phyloP scores from a whole-genome alignment of 2,888 invertebrate genomes.

The Hypsopygia costalis region DNA sequence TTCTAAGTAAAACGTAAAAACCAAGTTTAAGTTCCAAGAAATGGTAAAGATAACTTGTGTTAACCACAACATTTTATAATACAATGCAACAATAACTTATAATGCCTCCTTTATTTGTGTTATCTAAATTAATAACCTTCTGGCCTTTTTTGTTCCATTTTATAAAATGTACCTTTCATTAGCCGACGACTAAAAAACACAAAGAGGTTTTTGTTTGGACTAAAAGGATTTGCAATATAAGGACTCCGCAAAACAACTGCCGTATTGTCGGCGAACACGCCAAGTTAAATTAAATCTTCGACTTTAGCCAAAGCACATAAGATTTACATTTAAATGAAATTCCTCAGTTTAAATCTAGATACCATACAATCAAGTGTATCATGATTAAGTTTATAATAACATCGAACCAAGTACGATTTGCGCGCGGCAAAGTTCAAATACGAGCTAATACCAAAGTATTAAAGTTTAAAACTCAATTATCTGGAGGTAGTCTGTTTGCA shows the following conservation, averaged over 20 bases:
- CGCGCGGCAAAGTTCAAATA: constrained; percentile 10
- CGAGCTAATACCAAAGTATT: not conserved
- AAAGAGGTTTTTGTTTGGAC: constrained; percentile 38
- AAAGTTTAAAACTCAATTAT: constrained; percentile 2
- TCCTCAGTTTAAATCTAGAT: constrained; percentile 22
- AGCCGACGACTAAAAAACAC: constrained; percentile 28
- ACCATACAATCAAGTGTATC: constrained; percentile 48
- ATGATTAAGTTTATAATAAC: constrained; percentile 41
- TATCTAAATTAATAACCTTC: not conserved
- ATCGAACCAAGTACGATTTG: not conserved
- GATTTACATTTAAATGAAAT: not conserved
- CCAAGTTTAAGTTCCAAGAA: not conserved
- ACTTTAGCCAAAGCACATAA: not conserved
- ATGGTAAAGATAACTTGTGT: not conserved
- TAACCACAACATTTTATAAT: not conserved
- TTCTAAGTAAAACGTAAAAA: not conserved
- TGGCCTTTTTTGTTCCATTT: not conserved
- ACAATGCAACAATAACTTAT: not conserved
- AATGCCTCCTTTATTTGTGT: not conserved
- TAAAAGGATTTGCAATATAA: constrained; percentile 44
- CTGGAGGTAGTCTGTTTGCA: constrained; percentile 23
- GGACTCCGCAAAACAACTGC: constrained; percentile 40
- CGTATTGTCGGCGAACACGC: constrained; percentile 22
- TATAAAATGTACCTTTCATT: not conserved
- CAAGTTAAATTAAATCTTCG: not conserved